Base-by-base conservation (phyloP, 1,140 invertebrate species). In the Drosophila littoralis region DNA sequence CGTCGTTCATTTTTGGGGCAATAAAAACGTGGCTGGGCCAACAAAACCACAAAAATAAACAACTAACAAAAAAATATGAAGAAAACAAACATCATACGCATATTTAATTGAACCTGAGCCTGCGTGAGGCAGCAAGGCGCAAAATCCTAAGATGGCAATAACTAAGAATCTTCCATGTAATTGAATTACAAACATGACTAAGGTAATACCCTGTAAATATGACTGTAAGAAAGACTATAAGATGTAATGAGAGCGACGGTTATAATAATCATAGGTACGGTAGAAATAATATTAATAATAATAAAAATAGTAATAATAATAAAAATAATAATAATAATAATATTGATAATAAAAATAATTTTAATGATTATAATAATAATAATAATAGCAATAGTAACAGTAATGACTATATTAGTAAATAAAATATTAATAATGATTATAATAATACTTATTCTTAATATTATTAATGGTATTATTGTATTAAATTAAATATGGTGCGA, bases 61-160 rank as follows among this genome's bases (percentile, higher is more conserved):
- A 12, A 6, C 12, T n/a, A 55, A 40, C 10, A 17, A 13, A 0
- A 46, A n/a, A 22, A 7, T 33, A 35, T 50, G 28, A 54, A 69
- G 73, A 63, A 79, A 77, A 77, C 83, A 77, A 82, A 88, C 82
- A 88, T 67, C 76, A 77, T 79, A 74, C 77, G 79, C 83, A 88
- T 86, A 86, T 86, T 74, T 86, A 86, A 88, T 88, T 86, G 83
- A 66, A 82, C 75, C 40, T 38, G 59, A 64, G 60, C 22, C 60
- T 13, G 60, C 35, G 60, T 40, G 33, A 71, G 68, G 68, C 68
- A 64, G 33, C 50, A 71, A 46, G 70, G 36, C 65, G 45, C 40
- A 70, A 77, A 70, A 63, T 36, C 36, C 52, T 35, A 66, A 65
- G 43, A 51, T 32, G 51, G 58, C 51, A 72, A 51, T 51, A 72